phyloP scores from a whole-genome alignment of 2,113 vertebrate genomes.

The Stercorarius parasiticus region DNA sequence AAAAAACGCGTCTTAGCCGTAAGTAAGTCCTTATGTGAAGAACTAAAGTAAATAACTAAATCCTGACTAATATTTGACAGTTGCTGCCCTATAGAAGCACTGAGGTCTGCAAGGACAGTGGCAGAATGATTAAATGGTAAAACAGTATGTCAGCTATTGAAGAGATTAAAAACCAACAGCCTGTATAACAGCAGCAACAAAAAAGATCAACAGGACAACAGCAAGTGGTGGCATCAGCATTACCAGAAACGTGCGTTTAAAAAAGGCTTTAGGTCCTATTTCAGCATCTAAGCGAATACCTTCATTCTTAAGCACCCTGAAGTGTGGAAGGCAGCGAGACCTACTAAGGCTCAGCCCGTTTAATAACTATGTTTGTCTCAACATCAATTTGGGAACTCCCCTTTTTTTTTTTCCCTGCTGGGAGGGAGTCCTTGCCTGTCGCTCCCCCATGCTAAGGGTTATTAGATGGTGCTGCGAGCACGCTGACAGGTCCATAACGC shows the following conservation, averaged over 20 bases:
- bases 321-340: background rate
- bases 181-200: background rate
- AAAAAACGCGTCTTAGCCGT: constrained; percentile 23
- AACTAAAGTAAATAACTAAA: constrained; percentile 40
- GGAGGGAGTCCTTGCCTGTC: background rate
- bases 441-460: background rate
- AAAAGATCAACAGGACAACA: constrained; percentile 30
- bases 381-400: background rate
- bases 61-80: constrained; percentile 35
- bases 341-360: background rate
- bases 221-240: background rate
- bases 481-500: fast-evolving
- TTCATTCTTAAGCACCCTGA: background rate
- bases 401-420: fast-evolving
- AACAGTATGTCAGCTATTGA: constrained; percentile 38
- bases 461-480: background rate
- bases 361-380: background rate
- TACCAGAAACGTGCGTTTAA: background rate
- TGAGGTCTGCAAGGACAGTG: background rate
- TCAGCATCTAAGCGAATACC: background rate
- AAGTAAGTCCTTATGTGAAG: constrained; percentile 38
- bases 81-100: background rate
- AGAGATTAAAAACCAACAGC: constrained; percentile 36
- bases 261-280: background rate
- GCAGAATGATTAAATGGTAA: constrained; percentile 1